Evolutionary conservation across 2,888 invertebrate genomes (phyloP).

Genomic region (Sarcophaga carnaria): DNA sequence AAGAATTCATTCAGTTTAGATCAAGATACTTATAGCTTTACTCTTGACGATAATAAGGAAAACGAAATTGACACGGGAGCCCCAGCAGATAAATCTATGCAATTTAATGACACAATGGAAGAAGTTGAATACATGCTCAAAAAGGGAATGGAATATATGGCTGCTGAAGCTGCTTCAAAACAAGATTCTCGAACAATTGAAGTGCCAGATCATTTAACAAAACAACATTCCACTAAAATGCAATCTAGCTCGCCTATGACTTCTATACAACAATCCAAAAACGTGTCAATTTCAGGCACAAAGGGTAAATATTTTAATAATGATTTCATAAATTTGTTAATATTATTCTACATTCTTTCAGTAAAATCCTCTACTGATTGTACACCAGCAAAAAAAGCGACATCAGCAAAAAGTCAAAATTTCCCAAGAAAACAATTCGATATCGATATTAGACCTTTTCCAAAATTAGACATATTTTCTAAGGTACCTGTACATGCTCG

Average conservation of each 20-base stretch:
- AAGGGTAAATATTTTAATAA: slow-evolving; percentile 58
- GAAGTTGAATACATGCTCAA: slow-evolving; percentile 82
- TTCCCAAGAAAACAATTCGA: slow-evolving; percentile 52
- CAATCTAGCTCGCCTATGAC: slow-evolving; percentile 29
- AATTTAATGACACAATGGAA: slow-evolving; percentile 82
- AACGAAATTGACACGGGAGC: slow-evolving; percentile 61
- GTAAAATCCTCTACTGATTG: slow-evolving; percentile 37
- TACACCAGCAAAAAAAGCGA: slow-evolving; percentile 37
- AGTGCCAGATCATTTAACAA: background rate
- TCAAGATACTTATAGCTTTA: slow-evolving; percentile 32
- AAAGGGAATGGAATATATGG: slow-evolving; percentile 79
- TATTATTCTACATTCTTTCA: background rate
- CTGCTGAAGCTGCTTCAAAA: slow-evolving; percentile 65
- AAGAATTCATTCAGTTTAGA: slow-evolving; percentile 17
- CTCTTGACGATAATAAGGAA: slow-evolving; percentile 72
- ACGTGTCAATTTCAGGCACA: slow-evolving; percentile 20
- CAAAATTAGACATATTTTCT: slow-evolving; percentile 73
- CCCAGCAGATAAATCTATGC: slow-evolving; percentile 71
- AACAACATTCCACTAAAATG: slow-evolving; percentile 5
- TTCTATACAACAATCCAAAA: background rate
- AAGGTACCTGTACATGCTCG: slow-evolving; percentile 69
- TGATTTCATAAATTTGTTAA: background rate
- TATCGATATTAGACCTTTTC: slow-evolving; percentile 72
- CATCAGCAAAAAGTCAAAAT: slow-evolving; percentile 9
- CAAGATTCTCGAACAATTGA: background rate